Base-by-base conservation (phyloP, 2,797 vertebrate species). In the Xenentodon cancila region DNA sequence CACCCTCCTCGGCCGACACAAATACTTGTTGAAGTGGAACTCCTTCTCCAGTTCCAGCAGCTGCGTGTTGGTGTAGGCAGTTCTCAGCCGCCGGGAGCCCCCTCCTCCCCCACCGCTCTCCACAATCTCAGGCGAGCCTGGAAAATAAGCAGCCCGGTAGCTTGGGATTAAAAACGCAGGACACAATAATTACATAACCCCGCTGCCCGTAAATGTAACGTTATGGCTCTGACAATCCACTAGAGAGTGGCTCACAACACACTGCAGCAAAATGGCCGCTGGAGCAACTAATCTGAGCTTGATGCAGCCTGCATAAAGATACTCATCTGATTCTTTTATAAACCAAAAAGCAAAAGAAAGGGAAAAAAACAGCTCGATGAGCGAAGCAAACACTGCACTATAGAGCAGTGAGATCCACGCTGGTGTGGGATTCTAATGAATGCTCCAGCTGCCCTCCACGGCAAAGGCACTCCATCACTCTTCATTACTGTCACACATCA, bases 1-100 rank as follows among this genome's bases (percentile, higher is more conserved):
- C 89, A 99, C 97, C 74, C 98, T 91, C 62, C 98, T 93, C 52
- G 98, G 98, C 83, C 98, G 93, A 88, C 97, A 99, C 53, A 99
- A 94, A 88, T 99, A 99, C 96, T 99, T 99, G 97, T 99, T 99
- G 96, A 99, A 99, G 91, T 99, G 98, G 84, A 99, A 99, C 92
- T 99, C 97, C 86, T 99, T 99, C 78, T 99, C 98, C 89, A 99
- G 95, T 91, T 99, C 98, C 90, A 99, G 91, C 77, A 99, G 95
- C 94, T 99, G 97, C 0, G 97, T 99, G 92, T 99, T 99, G 73
- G 97, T 99, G 88, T 99, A 99, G 68, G 98, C 98, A 7, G 98
- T 99, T 91, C 98, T 95, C 90, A 99, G 90, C 79, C 98, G 94
- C 57, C 97, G 95, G 67, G 97, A 94, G 88, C 96, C 93, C 59